Conservation (phyloP, 2,888 invertebrate species). For the Molorchus minor region DNA sequence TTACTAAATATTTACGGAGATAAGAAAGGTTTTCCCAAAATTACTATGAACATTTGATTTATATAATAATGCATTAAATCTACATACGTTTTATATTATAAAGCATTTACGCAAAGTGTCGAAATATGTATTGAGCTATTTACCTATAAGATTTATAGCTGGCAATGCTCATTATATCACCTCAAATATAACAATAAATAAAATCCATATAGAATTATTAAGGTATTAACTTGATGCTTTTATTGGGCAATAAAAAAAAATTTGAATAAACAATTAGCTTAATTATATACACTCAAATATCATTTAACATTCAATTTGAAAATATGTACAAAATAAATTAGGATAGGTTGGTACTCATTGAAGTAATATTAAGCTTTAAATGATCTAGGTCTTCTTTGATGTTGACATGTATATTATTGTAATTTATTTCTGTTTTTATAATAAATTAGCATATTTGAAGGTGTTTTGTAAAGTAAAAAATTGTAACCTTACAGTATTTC, state of each 20-base stretch:
- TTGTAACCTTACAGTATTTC: constrained; percentile 2
- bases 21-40: no score
- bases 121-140: no score
- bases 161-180: no score
- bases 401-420: background rate
- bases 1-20: no score
- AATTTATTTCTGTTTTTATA: constrained; percentile 11
- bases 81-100: no score
- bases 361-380: constrained; percentile 3
- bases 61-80: no score
- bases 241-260: constrained; percentile 10
- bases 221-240: constrained; percentile 9
- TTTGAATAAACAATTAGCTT: constrained; percentile 11
- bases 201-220: background rate
- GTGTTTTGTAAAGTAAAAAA: background rate
- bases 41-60: no score
- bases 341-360: no score
- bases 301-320: constrained; percentile 7
- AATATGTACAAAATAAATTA: constrained; percentile 11
- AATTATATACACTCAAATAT: constrained; percentile 6
- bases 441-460: constrained; percentile 10
- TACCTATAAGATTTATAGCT: no score
- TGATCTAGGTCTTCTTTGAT: constrained; percentile 1
- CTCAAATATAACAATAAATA: no score
- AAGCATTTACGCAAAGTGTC: no score